Evolutionary conservation across 2,888 invertebrate species (phyloP).

Genomic region (Trilocha varians): DNA sequence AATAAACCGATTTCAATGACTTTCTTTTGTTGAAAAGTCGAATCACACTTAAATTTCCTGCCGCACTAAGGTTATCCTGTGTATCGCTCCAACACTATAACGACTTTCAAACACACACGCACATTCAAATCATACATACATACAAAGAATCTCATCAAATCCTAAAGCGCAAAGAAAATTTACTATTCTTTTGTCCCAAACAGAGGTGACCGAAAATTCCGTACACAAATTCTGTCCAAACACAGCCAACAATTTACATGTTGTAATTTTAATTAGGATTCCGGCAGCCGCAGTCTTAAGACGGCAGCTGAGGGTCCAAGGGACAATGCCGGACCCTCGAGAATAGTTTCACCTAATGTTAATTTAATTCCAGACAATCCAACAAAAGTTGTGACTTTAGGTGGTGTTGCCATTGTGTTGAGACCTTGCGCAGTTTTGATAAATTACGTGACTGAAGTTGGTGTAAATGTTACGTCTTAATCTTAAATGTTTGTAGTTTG

Average conservation of each 20-base stretch:
- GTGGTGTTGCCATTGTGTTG: conserved; percentile 32
- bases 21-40: too few species aligned
- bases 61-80: too few species aligned
- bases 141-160: too few species aligned
- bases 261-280: conserved; percentile 70
- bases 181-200: neutral
- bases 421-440: conserved; percentile 15
- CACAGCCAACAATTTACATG: conserved; percentile 57
- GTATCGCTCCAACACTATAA: too few species aligned
- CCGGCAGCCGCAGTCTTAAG: conserved; percentile 46
- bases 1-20: too few species aligned
- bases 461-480: neutral
- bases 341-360: conserved; percentile 68
- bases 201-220: neutral
- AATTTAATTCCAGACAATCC: conserved; percentile 67
- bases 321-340: conserved; percentile 30
- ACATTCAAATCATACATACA: too few species aligned
- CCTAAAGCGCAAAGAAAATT: neutral
- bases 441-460: conserved; percentile 3
- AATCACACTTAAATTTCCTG: too few species aligned
- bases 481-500: neutral
- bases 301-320: conserved; percentile 25
- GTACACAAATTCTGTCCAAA: conserved; percentile 17
- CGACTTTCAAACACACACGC: too few species aligned
- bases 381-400: conserved; percentile 56